A percentile compares a stretch with the other conserved stretches of the same genome.
These are phyloP conservation scores for Toxostoma redivivum DNA, from an alignment of 2,113 vertebrate species.

Conservation along the genomic window DNA sequence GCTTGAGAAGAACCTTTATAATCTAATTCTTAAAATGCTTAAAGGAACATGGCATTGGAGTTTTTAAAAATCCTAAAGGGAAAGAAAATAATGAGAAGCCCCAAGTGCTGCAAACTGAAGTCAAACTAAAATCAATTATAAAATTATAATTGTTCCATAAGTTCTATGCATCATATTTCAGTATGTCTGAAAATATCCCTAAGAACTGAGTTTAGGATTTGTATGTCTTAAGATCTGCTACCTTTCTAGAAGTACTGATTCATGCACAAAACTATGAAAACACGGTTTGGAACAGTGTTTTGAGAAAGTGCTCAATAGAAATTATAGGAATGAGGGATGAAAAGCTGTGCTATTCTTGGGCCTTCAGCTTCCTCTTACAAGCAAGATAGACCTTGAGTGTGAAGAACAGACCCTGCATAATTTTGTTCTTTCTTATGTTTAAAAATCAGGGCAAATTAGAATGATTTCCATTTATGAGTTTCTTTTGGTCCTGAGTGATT, in stretches of 20 bases:
- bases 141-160: neutral
- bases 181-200: neutral
- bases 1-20: neutral
- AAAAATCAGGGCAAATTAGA: neutral
- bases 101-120: neutral
- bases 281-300: neutral
- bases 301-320: neutral
- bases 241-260: neutral
- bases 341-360: accelerated
- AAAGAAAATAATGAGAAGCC: neutral
- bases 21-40: neutral
- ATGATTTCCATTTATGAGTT: neutral
- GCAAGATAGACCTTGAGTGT: neutral
- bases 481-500: neutral
- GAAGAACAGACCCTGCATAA: neutral
- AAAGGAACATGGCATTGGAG: neutral
- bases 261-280: neutral
- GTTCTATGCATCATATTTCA: neutral
- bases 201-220: neutral
- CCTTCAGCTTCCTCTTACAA: neutral
- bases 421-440: neutral
- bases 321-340: neutral
- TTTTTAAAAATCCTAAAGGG: neutral
- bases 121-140: neutral
- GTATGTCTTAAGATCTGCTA: neutral